Percentiles rank a stretch among this genome's conserved stretches.
Conservation (phyloP, 2,113 vertebrate genomes). For the Xiphophorus maculatus region DNA sequence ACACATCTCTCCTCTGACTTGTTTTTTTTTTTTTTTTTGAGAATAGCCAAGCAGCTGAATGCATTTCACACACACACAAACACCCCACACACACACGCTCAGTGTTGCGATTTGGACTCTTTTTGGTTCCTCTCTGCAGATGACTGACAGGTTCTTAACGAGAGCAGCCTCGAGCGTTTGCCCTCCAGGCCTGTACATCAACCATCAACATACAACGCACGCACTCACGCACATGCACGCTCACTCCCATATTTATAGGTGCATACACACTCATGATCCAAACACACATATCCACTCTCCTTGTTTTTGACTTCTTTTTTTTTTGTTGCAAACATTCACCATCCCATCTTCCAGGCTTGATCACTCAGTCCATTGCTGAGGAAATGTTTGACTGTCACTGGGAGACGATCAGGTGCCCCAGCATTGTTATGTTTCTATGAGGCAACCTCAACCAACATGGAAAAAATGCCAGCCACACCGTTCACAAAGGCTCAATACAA, state of each 20-base stretch:
- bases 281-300: conserved; percentile 20
- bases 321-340: conserved; percentile 31
- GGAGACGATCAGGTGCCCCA: conserved; percentile 50
- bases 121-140: conserved; percentile 75
- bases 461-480: conserved; percentile 56
- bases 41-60: conserved; percentile 70
- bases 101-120: conserved; percentile 73
- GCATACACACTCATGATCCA: conserved; percentile 31
- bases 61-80: conserved; percentile 61
- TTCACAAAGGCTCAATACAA: conserved; percentile 52
- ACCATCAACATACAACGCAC: conserved; percentile 75
- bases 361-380: conserved; percentile 50
- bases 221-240: conserved; percentile 40
- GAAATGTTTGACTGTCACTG: conserved; percentile 55
- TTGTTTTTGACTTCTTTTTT: not conserved
- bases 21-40: conserved; percentile 13
- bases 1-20: conserved; percentile 32
- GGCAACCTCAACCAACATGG: conserved; percentile 26
- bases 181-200: conserved; percentile 78
- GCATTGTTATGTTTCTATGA: conserved; percentile 60
- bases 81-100: conserved; percentile 51
- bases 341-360: conserved; percentile 50
- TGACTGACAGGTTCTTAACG: conserved; percentile 82
- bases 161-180: conserved; percentile 78
- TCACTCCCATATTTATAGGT: conserved; percentile 51